phyloP scores from a whole-genome alignment of 2,888 invertebrate species.

The Adineta ricciae region DNA sequence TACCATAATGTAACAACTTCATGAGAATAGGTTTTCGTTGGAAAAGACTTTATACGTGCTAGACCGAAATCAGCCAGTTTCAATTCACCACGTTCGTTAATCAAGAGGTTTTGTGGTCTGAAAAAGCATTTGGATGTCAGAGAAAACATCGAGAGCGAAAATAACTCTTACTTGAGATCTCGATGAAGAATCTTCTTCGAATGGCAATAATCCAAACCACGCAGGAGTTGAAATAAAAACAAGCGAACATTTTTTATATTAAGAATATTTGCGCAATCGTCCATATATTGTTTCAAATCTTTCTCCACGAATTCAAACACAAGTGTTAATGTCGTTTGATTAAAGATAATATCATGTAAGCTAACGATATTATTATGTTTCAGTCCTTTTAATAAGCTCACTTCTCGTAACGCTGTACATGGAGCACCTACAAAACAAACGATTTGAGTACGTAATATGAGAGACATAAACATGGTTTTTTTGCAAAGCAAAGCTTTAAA shows the following conservation, averaged over 20 bases:
- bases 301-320: conserved; percentile 91
- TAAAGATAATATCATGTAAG: conserved; percentile 91
- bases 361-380: conserved; percentile 98
- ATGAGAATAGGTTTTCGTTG: conserved; percentile 55
- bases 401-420: conserved; percentile 97
- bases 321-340: conserved; percentile 90
- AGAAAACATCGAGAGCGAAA: no score
- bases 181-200: conserved; percentile 58
- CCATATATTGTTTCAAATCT: conserved; percentile 63
- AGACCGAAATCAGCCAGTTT: conserved; percentile 56
- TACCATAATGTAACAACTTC: conserved; percentile 55
- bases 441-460: background rate
- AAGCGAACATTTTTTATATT: conserved; percentile 57
- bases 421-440: conserved; percentile 61
- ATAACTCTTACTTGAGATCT: conserved; percentile 54
- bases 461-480: no score
- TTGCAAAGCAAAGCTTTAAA: no score
- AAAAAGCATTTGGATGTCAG: background rate
- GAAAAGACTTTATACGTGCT: conserved; percentile 53
- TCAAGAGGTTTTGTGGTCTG: conserved; percentile 59
- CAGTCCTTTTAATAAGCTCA: conserved; percentile 90
- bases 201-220: conserved; percentile 61
- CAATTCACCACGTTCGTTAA: conserved; percentile 59
- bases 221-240: conserved; percentile 59
- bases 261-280: conserved; percentile 62